phyloP scores from a whole-genome alignment of 2,113 vertebrate species.

The human (Homo sapiens) region DNA sequence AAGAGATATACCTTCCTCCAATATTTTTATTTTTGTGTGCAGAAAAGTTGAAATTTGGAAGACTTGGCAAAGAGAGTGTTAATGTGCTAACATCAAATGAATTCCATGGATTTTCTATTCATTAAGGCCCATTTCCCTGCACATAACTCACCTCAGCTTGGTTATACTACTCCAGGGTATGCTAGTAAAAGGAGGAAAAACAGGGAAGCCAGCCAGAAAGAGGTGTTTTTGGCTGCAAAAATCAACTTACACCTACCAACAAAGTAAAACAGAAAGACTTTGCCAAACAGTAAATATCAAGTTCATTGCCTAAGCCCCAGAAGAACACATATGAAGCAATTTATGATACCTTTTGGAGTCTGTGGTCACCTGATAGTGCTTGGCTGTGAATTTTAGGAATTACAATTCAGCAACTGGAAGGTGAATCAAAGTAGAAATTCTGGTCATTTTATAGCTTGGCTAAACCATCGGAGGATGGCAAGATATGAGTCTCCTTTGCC shows the following conservation, averaged over 20 bases:
- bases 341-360: slow-evolving; percentile 76
- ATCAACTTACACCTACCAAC: slow-evolving; percentile 85
- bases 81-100: slow-evolving; percentile 88
- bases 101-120: slow-evolving; percentile 86
- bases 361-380: slow-evolving; percentile 66
- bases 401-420: slow-evolving; percentile 57
- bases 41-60: slow-evolving; percentile 79
- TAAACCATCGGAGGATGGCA: neutral
- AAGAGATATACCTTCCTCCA: slow-evolving; percentile 40
- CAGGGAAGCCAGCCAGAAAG: slow-evolving; percentile 81
- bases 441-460: slow-evolving; percentile 31
- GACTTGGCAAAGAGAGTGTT: slow-evolving; percentile 82
- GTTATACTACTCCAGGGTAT: slow-evolving; percentile 86
- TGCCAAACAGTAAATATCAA: slow-evolving; percentile 85
- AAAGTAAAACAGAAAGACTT: slow-evolving; percentile 81
- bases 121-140: slow-evolving; percentile 83
- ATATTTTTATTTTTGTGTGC: slow-evolving; percentile 30
- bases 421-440: slow-evolving; percentile 49
- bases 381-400: slow-evolving; percentile 57
- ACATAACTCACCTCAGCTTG: slow-evolving; percentile 84
- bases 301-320: slow-evolving; percentile 68
- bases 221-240: slow-evolving; percentile 85
- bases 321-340: slow-evolving; percentile 76
- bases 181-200: slow-evolving; percentile 83
- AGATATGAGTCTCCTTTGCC: neutral